Conservation (phyloP, 2,888 invertebrate species). For the Cyclophora albipunctata region DNA sequence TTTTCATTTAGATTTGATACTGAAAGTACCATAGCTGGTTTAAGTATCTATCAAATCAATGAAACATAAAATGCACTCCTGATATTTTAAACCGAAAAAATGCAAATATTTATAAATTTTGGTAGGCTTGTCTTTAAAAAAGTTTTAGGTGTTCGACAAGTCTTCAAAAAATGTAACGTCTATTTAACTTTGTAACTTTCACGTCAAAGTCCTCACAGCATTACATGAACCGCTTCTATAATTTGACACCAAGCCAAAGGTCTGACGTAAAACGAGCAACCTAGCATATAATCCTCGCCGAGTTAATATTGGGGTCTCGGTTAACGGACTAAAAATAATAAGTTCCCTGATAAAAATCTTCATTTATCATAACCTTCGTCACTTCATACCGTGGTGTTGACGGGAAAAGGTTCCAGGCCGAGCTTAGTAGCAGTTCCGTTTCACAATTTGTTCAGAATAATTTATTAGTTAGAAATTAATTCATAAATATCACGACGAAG, state of each 20-base stretch:
- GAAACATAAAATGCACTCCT: no score
- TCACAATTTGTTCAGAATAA: background rate
- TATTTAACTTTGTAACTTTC: no score
- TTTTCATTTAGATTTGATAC: no score
- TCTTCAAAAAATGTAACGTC: no score
- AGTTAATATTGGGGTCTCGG: constrained; percentile 8
- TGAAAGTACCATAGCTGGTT: no score
- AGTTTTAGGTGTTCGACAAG: no score
- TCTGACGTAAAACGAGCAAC: background rate
- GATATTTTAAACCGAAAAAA: no score
- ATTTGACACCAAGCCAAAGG: background rate
- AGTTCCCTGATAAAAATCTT: constrained; percentile 15
- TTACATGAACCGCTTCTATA: no score
- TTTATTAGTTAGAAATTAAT: background rate
- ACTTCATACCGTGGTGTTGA: constrained; percentile 15
- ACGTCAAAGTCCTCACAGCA: no score
- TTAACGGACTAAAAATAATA: constrained; percentile 17
- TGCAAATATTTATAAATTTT: no score
- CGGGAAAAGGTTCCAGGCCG: constrained; percentile 5
- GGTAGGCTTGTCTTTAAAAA: no score
- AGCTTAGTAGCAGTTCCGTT: constrained; percentile 7
- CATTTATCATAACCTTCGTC: constrained; percentile 15
- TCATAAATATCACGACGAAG: background rate
- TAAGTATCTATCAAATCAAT: no score
- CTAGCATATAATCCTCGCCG: background rate